These are phyloP conservation scores for Pelosia muscerda DNA, from an alignment of 2,888 invertebrate species.

Conservation along the genomic window DNA sequence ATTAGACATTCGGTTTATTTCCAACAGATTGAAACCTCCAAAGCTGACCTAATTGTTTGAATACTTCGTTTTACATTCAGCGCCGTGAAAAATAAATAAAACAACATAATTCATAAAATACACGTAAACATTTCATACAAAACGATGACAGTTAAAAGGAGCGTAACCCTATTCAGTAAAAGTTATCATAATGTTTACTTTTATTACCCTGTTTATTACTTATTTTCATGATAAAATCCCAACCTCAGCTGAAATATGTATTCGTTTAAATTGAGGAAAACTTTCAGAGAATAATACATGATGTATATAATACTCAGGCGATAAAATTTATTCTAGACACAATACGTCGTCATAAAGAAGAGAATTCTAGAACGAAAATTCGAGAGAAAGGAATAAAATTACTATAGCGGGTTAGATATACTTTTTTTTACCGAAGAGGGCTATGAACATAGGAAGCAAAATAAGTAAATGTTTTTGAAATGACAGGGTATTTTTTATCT, in stretches of 20 bases:
- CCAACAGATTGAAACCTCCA: neutral
- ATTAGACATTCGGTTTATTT: neutral
- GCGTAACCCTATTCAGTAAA: constrained; percentile 50
- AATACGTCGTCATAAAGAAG: neutral
- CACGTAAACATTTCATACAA: constrained; percentile 36
- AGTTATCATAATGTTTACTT: constrained; percentile 62
- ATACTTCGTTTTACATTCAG: neutral
- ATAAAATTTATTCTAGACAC: constrained; percentile 2
- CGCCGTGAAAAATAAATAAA: constrained; percentile 29
- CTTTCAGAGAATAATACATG: constrained; percentile 20
- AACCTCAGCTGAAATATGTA: constrained; percentile 43
- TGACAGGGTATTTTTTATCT: no score
- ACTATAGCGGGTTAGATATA: neutral
- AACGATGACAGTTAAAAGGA: constrained; percentile 52
- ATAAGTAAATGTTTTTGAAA: no score
- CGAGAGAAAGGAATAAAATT: neutral
- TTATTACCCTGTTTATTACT: constrained; percentile 59
- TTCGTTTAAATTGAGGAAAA: constrained; percentile 49
- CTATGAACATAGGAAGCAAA: neutral
- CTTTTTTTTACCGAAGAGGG: neutral
- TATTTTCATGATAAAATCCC: constrained; percentile 51
- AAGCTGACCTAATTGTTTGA: neutral
- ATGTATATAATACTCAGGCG: neutral
- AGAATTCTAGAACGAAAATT: neutral
- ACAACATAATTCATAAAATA: constrained; percentile 46